A percentile compares a stretch with the other conserved stretches of the same genome.
Conservation (phyloP, 2,888 invertebrate species). For the Dioctria rufipes region DNA sequence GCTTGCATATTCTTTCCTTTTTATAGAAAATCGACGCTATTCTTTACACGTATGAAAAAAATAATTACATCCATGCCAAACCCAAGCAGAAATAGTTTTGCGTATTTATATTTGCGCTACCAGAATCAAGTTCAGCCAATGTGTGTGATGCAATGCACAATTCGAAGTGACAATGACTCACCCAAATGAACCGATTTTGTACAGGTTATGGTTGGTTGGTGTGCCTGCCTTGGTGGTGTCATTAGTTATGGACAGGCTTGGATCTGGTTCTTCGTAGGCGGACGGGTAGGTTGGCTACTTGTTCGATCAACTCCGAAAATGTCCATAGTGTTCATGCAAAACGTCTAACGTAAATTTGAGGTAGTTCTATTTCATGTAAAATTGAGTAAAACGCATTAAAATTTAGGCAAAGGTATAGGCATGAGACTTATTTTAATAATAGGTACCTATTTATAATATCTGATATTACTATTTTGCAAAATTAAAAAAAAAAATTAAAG, state of each 20-base stretch:
- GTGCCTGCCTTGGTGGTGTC: constrained; percentile 14
- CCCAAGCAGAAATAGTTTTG: neutral
- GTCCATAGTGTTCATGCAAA: neutral
- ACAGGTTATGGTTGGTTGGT: constrained; percentile 48
- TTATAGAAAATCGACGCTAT: no score
- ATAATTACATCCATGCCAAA: neutral
- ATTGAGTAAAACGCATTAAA: no score
- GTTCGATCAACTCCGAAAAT: constrained; percentile 38
- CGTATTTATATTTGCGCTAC: neutral
- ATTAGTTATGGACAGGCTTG: constrained; percentile 5
- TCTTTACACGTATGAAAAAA: neutral
- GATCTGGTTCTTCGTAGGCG: constrained; percentile 46
- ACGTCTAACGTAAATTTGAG: no score
- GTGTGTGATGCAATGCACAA: constrained; percentile 50
- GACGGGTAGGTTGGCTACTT: constrained; percentile 33
- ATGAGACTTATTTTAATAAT: no score
- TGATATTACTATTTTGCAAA: no score
- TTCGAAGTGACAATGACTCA: constrained; percentile 56
- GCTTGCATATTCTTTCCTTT: neutral
- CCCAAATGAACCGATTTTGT: constrained; percentile 50
- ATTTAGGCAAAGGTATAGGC: no score
- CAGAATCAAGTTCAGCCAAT: constrained; percentile 39
- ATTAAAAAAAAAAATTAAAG: no score
- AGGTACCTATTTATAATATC: no score
- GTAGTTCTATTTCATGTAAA: no score